Conservation (phyloP, 2,888 invertebrate genomes). For the Cerceris rybyensis region DNA sequence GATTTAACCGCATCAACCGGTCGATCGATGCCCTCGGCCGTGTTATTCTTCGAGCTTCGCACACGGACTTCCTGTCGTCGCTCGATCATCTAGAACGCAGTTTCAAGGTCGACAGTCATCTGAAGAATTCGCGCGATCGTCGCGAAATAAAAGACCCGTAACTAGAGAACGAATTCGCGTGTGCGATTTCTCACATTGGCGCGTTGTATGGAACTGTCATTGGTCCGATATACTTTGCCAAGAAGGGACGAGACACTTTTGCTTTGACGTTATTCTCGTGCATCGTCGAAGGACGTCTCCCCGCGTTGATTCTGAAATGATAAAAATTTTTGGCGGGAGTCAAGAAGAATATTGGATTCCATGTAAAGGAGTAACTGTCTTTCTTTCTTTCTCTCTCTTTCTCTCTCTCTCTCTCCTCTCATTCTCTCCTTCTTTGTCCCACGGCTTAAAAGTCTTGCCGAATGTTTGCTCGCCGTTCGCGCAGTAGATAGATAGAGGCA, state of each 20-base stretch:
- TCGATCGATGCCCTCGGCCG: constrained; percentile 32
- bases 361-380: not conserved
- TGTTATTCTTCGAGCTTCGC: constrained; percentile 11
- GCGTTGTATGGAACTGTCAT: not conserved
- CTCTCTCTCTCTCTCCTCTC: not conserved
- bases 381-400: not conserved
- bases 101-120: constrained; percentile 59
- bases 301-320: not conserved
- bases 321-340: not conserved
- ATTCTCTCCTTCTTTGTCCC: not conserved
- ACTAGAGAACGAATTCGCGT: not conserved
- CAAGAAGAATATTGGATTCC: not conserved
- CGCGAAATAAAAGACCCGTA: not conserved
- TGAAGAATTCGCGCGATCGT: constrained; percentile 1
- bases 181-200: not conserved
- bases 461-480: constrained; percentile 28
- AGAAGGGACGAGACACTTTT: too few relatives aligned
- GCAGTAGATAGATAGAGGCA: constrained; percentile 36
- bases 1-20: constrained; percentile 7
- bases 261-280: too few relatives aligned
- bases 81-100: constrained; percentile 45
- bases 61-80: constrained; percentile 22
- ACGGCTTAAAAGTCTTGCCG: constrained; percentile 18
- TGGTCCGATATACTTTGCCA: too few relatives aligned
- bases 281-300: not conserved